Evolutionary conservation across 2,113 vertebrate genomes (phyloP).

Genomic region (Melanotaenia duboulayi): DNA sequence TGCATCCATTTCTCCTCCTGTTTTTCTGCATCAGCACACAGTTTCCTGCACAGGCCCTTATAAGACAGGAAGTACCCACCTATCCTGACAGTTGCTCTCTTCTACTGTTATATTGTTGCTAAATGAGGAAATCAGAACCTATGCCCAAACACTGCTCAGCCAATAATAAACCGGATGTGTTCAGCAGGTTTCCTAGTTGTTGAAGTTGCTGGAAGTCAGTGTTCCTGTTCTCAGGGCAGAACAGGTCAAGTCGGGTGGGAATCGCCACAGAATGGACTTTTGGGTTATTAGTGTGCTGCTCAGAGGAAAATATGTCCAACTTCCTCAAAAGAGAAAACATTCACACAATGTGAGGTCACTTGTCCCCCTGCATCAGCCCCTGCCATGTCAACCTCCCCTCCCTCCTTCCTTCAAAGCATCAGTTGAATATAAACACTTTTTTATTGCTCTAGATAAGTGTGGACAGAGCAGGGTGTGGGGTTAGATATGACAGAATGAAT

Average conservation of each 20-base stretch:
- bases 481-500: background rate
- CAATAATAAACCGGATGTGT: slow-evolving; percentile 54
- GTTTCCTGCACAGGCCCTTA: slow-evolving; percentile 52
- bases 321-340: background rate
- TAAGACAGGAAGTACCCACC: slow-evolving; percentile 69
- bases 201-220: slow-evolving; percentile 54
- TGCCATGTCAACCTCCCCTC: too few relatives aligned
- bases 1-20: slow-evolving; percentile 4
- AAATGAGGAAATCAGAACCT: slow-evolving; percentile 32
- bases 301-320: slow-evolving; percentile 22
- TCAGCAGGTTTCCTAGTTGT: slow-evolving; percentile 47
- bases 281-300: slow-evolving; percentile 28
- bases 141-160: slow-evolving; percentile 24
- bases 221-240: slow-evolving; percentile 67
- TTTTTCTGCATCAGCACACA: slow-evolving; percentile 34
- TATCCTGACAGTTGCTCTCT: slow-evolving; percentile 61
- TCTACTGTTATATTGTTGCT: slow-evolving; percentile 44
- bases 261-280: slow-evolving; percentile 10
- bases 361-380: background rate
- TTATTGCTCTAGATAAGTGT: background rate
- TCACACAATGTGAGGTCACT: slow-evolving; percentile 24
- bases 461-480: background rate
- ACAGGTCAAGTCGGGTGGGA: slow-evolving; percentile 6
- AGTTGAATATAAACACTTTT: slow-evolving; percentile 13
- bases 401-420: background rate